Evolutionary conservation across 2,113 vertebrate genomes (phyloP).

Genomic region (Oenanthe oenanthe): DNA sequence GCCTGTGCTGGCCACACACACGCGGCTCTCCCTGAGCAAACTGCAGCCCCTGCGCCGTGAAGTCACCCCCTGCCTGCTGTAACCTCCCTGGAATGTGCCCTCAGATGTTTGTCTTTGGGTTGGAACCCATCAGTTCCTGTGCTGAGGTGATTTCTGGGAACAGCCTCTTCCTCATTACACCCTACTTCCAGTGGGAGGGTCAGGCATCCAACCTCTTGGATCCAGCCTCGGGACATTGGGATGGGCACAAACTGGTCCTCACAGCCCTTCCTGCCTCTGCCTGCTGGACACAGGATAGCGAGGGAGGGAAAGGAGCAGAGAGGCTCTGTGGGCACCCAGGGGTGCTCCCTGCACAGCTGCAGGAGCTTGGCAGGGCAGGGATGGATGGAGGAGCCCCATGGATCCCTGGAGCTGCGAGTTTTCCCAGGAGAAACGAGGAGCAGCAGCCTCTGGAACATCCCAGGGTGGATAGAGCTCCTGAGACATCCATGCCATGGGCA

Average conservation of each 20-base stretch:
- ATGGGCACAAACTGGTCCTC: background rate
- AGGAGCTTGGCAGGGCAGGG: background rate
- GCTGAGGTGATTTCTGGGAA: background rate
- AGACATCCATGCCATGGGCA: rapidly evolving
- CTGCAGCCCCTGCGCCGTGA: background rate
- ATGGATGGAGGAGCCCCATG: background rate
- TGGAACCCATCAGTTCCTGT: background rate
- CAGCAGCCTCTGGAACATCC: background rate
- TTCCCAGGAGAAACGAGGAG: background rate
- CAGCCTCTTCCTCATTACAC: background rate
- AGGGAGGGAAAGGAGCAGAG: background rate
- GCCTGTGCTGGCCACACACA: background rate
- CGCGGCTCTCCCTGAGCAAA: background rate
- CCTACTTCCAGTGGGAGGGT: rapidly evolving
- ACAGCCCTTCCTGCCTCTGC: background rate
- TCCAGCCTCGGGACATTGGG: background rate
- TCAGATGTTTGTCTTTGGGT: background rate
- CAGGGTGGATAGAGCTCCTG: background rate
- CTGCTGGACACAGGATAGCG: background rate
- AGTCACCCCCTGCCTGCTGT: background rate
- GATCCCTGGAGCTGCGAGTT: rapidly evolving
- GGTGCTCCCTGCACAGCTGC: background rate
- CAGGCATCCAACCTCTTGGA: background rate
- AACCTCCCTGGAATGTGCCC: background rate
- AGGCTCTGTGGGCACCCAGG: background rate